phyloP scores from a whole-genome alignment of 2,113 vertebrate species.

The Alligator mississippiensis region DNA sequence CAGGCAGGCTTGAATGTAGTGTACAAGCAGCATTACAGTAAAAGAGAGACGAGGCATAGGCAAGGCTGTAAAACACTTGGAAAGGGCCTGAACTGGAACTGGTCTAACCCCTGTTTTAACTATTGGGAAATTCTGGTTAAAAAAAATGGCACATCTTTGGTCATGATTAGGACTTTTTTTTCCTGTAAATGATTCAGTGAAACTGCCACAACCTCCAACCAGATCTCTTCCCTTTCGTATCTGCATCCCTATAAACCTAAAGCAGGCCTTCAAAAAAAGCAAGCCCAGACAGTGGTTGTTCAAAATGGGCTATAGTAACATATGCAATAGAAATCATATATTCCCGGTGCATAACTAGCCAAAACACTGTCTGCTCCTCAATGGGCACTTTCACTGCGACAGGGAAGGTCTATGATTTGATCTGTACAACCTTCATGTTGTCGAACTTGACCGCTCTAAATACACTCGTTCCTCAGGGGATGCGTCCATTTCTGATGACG shows the following conservation, averaged over 20 bases:
- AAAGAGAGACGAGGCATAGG: too few species aligned
- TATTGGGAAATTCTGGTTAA: not conserved
- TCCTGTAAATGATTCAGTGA: not conserved
- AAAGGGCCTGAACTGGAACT: too few species aligned
- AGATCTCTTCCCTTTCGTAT: not conserved
- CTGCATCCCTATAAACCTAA: not conserved
- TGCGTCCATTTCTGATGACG: accelerated
- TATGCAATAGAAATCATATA: not conserved
- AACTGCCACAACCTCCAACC: not conserved
- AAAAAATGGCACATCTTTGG: not conserved
- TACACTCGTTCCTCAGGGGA: not conserved
- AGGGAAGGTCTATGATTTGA: not conserved
- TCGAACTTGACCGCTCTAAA: not conserved
- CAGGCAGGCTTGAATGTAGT: too few species aligned
- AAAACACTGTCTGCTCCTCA: too few species aligned
- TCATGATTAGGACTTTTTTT: not conserved
- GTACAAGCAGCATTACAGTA: too few species aligned
- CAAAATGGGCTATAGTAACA: not conserved
- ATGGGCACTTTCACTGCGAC: not conserved
- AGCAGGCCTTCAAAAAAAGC: not conserved
- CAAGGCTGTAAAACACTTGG: too few species aligned
- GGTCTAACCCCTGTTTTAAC: too few species aligned
- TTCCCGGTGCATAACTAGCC: not conserved
- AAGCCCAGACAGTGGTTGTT: not conserved
- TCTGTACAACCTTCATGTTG: not conserved